Percentiles rank a stretch among this genome's conserved stretches.
These are phyloP conservation scores for Ormyrus pomaceus DNA, from an alignment of 2,888 invertebrate species.

Conservation along the genomic window DNA sequence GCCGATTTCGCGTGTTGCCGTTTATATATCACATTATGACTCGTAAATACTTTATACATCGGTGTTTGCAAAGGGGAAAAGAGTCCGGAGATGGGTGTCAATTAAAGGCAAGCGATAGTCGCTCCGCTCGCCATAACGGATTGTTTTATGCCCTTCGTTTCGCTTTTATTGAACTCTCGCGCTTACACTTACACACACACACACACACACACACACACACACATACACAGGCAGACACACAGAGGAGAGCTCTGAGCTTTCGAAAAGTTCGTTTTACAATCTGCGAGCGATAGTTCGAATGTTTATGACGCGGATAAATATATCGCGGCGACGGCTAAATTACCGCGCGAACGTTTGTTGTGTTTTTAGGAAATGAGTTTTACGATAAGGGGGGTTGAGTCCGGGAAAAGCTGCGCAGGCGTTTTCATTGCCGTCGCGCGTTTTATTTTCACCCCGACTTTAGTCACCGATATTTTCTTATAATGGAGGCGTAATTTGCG, in stretches of 20 bases:
- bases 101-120: constrained; percentile 30
- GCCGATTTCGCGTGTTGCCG: constrained; percentile 19
- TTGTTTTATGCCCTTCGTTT: constrained; percentile 22
- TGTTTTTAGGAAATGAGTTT: constrained; percentile 12
- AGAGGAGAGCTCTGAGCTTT: not conserved
- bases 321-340: constrained; percentile 45
- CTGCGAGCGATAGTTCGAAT: constrained; percentile 9
- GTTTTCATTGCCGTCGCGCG: not conserved
- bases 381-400: constrained; percentile 3
- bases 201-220: not conserved
- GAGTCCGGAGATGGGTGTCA: constrained; percentile 23
- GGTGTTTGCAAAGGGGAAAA: not conserved
- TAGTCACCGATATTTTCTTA: not conserved
- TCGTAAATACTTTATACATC: constrained; percentile 27
- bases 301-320: constrained; percentile 55
- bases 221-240: not conserved
- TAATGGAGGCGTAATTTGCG: not conserved
- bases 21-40: constrained; percentile 31
- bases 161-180: constrained; percentile 18
- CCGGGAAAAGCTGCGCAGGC: not conserved
- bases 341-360: not conserved
- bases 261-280: not conserved
- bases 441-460: not conserved
- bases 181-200: not conserved
- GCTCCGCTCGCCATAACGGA: not conserved